Evolutionary conservation across 2,888 invertebrate genomes (phyloP), one percentile per base, ranked within the genome.

Genomic region (Lasioglossum calceatum): DNA sequence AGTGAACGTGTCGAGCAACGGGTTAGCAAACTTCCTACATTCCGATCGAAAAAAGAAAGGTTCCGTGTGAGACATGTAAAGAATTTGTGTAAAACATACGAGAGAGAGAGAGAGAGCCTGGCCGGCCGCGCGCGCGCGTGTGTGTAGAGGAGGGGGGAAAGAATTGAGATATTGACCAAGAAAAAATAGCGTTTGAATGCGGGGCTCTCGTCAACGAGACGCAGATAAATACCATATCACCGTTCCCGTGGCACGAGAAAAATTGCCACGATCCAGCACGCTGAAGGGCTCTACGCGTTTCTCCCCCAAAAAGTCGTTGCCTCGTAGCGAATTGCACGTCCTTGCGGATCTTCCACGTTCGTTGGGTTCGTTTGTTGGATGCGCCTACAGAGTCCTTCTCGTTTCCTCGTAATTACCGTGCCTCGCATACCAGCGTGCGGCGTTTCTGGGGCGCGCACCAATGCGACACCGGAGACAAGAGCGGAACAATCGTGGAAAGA

Each of bases 351-450:
- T 75, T 79, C 67, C 39, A 27, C 72, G 74, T 71, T 86, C 77
- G 83, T 77, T 79, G 81, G 81, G 67, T 77, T 79, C 81, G 81
- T 84, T 84, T 71, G 79, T 77, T 76, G 79, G 82, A 87, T 77
- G 85, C 86, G 86, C 78, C 88, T 80, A 85, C 81, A 71, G 79
- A 80, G 83, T 80, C 82, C 86, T 87, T 80, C 83, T 86, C 85
- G 87, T 83, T 89, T 91, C 86, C 86, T 86, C 86, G 90, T 90
- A 91, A 91, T 91, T 91, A 91, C 86, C 91, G 90, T 91, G 88
- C 79, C 86, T 88, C 84, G 91, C 91, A 91, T 91, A 89, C 88
- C 90, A 83, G 83, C 85, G 86, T 75, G 36, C 85, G 78, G 84
- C 85, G 87, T 91, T 91, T 91, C 91, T 88, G 79, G 85, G 91